Base-by-base conservation (phyloP, 2,888 invertebrate genomes). In the Polymixis lichenea region DNA sequence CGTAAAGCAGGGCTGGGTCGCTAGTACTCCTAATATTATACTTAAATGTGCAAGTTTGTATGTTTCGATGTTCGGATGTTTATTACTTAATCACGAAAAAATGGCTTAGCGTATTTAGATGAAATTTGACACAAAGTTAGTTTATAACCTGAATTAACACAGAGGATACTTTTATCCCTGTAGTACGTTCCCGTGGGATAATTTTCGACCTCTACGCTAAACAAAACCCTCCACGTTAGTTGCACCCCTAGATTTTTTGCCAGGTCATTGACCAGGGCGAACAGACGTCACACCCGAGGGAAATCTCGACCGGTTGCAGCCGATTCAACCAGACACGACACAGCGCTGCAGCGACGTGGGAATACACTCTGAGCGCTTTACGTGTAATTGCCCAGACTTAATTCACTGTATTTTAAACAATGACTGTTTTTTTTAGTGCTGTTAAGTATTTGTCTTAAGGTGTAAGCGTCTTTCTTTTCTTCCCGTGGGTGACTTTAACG, bases 261-360 rank as follows among this genome's bases (percentile, higher is more conserved):
- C 80, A 84, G 86, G 75, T 80, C 84, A 78, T 84, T 87, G 87
- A 72, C 87, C 84, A 80, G 53, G 58, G 68, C 28, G 9, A 68
- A 61, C 76, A 79, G 77, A 80, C 87, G 68, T 81, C 68, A 73
- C 38, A 60, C 88, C 65, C 87, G 15, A 49, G 88, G 88, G 88
- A 88, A 88, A 88, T 88, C 85, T 87, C 80, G 60, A 75, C 79
- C 70, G 62, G 84, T 82, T 85, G 82, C 81, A 82, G 77, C 77
- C 79, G 84, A 76, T 82, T 71, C 77, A 61, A 77, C 78, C 80
- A 84, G 87, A 87, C 88, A 84, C 80, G 86, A 86, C 82, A 83
- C 77, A 84, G 77, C 82, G 77, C 69, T 80, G 55, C 67, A 64
- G 49, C 68, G 69, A 67, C 88, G 76, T 81, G 86, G 86, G 88